These are phyloP conservation scores for Smutsia temminckii DNA, from an alignment of 2,797 vertebrate species.

Conservation along the genomic window DNA sequence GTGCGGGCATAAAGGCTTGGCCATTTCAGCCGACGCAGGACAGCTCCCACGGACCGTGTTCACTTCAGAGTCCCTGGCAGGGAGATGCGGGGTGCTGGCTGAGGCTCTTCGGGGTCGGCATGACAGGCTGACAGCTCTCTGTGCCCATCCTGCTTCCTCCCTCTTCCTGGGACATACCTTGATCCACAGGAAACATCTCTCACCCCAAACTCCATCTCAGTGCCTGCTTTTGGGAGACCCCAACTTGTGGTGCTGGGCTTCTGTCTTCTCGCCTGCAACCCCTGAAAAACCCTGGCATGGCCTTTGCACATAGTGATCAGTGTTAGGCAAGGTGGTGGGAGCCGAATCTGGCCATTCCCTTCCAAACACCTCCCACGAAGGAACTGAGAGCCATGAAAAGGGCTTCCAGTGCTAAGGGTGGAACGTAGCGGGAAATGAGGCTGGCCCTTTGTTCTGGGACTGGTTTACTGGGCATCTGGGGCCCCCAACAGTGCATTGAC, in stretches of 20 bases:
- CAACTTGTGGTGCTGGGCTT: neutral
- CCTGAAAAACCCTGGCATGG: neutral
- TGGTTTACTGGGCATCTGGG: neutral
- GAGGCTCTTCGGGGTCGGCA: fast-evolving
- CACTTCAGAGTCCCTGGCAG: neutral
- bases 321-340: too few relatives aligned
- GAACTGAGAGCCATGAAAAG: neutral
- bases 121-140: neutral
- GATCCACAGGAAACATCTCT: neutral
- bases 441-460: neutral
- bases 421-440: neutral
- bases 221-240: neutral
- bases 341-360: neutral
- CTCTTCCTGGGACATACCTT: neutral
- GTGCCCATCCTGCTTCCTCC: neutral
- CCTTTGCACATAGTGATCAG: neutral
- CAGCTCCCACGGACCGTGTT: neutral
- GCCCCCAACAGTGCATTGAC: neutral
- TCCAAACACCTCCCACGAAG: neutral
- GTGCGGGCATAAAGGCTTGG: neutral
- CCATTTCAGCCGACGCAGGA: neutral
- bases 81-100: fast-evolving
- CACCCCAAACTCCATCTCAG: neutral
- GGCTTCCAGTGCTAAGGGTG: neutral
- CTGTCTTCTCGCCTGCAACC: neutral